Evolutionary conservation across 2,888 invertebrate species (phyloP), one percentile per base, ranked within the genome.

Genomic region (Trachelus troglodyta): DNA sequence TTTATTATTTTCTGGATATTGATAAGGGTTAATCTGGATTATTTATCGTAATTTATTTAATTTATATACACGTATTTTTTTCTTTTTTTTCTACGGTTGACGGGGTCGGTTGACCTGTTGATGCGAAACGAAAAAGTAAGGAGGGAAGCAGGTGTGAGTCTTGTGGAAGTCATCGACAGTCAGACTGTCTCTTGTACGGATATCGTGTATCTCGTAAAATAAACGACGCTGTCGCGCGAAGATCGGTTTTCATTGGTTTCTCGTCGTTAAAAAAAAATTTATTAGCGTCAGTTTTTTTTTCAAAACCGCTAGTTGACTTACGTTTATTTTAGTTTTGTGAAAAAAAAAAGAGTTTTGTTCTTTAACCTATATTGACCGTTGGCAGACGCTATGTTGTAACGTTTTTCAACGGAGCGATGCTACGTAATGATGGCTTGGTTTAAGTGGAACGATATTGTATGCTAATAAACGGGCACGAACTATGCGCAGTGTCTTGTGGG

Each of bases 171-270:
- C 56, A 56, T 56, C 56, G 56, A 23, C 71, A 34, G 71, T 34
- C 33, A 2, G 15, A 30, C 69, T 31, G 15, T 71, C 71, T 31
- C 71, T 71, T 71, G 9, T 34, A 23, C 71, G 71, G 33, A 56
- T 71, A 71, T 71, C 71, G 71, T 12, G 15, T 71, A 9, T 71
- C 71, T 30, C 71, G 71, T 33, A 15, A 71, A 71, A 71, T 71
- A 71, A 71, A 34, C 12, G 34, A 34, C 33, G 9, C 11, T 15
- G 31, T 31, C 11, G 11, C 33, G 71, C 4, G 71, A 71, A 71
- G 71, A 71, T 71, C 71, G 30, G 31, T 71, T 71, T 71, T n/a
- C 71, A 71, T 23, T n/a, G 33, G 23, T 56, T 56, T 56, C 56
- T 56, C 2, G 56, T 56, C 1, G 56, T 56, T 56, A 15, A 9